Conservation (phyloP, 2,888 invertebrate species). For the Kuschelorhynchus macadamiae region DNA sequence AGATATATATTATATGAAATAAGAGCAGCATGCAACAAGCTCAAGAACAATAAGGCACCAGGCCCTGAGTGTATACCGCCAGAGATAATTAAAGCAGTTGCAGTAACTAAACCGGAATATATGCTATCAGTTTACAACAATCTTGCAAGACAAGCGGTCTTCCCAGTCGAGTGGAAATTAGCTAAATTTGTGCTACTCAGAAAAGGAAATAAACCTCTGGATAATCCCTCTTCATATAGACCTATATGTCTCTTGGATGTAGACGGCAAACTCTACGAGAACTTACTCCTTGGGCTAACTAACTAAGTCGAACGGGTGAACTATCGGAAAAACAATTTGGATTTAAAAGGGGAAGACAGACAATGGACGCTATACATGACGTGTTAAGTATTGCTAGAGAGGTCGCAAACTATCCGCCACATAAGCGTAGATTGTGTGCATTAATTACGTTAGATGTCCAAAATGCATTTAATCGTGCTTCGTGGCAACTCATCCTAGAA, state of each 20-base stretch:
- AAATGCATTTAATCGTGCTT: slow-evolving; percentile 2
- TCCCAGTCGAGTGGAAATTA: no score
- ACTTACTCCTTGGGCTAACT: slow-evolving; percentile 18
- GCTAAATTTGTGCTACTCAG: no score
- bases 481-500: not conserved
- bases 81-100: no score
- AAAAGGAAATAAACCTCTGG: no score
- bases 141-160: no score
- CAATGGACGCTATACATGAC: slow-evolving; percentile 33
- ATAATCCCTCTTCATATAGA: no score
- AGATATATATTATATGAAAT: no score
- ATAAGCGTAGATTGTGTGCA: slow-evolving; percentile 23
- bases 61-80: no score
- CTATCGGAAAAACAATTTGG: slow-evolving; percentile 32
- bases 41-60: no score
- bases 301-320: slow-evolving; percentile 34
- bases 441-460: not conserved
- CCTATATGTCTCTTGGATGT: slow-evolving; percentile 25
- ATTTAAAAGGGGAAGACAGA: slow-evolving; percentile 34
- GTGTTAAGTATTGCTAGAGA: slow-evolving; percentile 23
- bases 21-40: no score
- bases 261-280: slow-evolving; percentile 24
- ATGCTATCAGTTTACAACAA: no score
- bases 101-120: no score
- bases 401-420: not conserved